Evolutionary conservation across 2,797 vertebrate species (phyloP).

Genomic region (Clarias laeviceps): DNA sequence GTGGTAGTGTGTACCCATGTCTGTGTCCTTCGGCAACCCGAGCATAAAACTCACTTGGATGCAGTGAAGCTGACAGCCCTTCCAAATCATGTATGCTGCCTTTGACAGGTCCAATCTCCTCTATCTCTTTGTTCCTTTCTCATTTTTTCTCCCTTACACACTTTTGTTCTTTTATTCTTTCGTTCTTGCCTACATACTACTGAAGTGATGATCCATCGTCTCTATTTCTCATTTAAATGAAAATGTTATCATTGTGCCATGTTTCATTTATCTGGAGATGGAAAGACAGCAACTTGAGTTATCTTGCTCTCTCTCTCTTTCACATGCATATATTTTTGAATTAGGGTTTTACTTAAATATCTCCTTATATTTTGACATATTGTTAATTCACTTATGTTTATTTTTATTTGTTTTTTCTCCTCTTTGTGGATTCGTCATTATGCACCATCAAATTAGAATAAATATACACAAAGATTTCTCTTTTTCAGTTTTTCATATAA

Average conservation of each 20-base stretch:
- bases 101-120: slow-evolving; percentile 59
- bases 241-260: slow-evolving; percentile 57
- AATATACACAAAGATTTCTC: background rate
- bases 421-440: background rate
- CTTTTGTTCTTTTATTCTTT: background rate
- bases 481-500: slow-evolving; percentile 7
- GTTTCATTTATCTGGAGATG: slow-evolving; percentile 56
- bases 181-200: slow-evolving; percentile 14
- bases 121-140: slow-evolving; percentile 28
- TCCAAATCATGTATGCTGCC: slow-evolving; percentile 55
- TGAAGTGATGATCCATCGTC: slow-evolving; percentile 40
- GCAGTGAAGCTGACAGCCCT: slow-evolving; percentile 54
- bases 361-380: background rate
- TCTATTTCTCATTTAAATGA: slow-evolving; percentile 56
- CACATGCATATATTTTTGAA: background rate
- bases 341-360: slow-evolving; percentile 18
- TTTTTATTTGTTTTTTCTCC: background rate
- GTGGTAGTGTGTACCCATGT: background rate
- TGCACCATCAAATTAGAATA: slow-evolving; percentile 2
- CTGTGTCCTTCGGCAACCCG: slow-evolving; percentile 52
- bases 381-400: slow-evolving; percentile 11
- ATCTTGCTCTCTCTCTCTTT: background rate
- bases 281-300: slow-evolving; percentile 13
- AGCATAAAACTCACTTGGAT: slow-evolving; percentile 56
- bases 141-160: slow-evolving; percentile 13